These are phyloP conservation scores for Coleophora flavipennella DNA, from an alignment of 2,888 invertebrate species.

Conservation along the genomic window DNA sequence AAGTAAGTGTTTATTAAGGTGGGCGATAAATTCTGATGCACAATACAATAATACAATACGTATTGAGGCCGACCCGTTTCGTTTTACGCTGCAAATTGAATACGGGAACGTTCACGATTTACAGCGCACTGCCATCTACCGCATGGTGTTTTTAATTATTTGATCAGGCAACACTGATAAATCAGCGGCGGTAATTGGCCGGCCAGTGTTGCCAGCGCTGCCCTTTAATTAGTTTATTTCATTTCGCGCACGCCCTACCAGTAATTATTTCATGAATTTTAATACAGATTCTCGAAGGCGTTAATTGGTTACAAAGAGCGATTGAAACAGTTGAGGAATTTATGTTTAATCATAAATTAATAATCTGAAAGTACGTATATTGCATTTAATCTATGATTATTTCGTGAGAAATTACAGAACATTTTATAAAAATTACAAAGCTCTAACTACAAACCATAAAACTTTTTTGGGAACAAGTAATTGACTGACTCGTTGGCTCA, in stretches of 20 bases:
- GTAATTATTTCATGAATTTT: slow-evolving; percentile 51
- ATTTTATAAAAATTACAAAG: too few species aligned
- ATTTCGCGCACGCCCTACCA: slow-evolving; percentile 38
- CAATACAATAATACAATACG: slow-evolving; percentile 18
- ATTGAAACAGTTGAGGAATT: too few species aligned
- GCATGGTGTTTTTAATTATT: slow-evolving; percentile 62
- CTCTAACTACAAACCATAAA: too few species aligned
- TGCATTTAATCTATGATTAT: too few species aligned
- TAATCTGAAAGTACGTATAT: too few species aligned
- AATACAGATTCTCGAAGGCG: slow-evolving; percentile 32
- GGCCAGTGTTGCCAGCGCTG: slow-evolving; percentile 38
- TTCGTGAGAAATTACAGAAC: too few species aligned
- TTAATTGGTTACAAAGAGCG: slow-evolving; percentile 19
- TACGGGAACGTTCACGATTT: slow-evolving; percentile 43
- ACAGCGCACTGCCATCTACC: slow-evolving; percentile 39
- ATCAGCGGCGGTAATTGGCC: slow-evolving; percentile 52
- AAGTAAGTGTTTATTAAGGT: slow-evolving; percentile 17
- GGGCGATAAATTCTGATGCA: slow-evolving; percentile 28
- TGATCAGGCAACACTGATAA: slow-evolving; percentile 64
- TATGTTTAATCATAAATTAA: too few species aligned
- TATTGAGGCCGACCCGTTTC: slow-evolving; percentile 29
- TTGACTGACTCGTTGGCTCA: too few species aligned
- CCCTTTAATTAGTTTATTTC: slow-evolving; percentile 55
- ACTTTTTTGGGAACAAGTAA: too few species aligned
- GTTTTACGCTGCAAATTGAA: slow-evolving; percentile 56